Conservation (phyloP, 1,140 invertebrate species). For the Onthophagus taurus region DNA sequence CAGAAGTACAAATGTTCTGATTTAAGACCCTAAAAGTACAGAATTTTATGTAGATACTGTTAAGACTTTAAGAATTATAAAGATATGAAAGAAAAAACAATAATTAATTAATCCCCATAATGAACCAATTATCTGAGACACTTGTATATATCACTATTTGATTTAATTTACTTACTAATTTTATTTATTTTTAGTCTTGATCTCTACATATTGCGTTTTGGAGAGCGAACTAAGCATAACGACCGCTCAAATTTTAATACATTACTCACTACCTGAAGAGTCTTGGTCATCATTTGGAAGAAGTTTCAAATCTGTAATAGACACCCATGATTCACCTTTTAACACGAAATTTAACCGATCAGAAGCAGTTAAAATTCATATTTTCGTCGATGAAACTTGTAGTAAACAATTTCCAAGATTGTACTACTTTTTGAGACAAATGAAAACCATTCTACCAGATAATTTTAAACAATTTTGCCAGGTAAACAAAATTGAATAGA, state of each 20-base stretch:
- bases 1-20: conserved; percentile 6
- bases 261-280: conserved; percentile 26
- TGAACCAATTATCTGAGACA: neutral
- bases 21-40: neutral
- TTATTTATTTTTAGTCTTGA: conserved; percentile 27
- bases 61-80: neutral
- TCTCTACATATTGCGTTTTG: conserved; percentile 27
- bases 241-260: conserved; percentile 23
- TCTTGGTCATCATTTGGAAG: conserved; percentile 28
- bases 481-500: neutral
- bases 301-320: conserved; percentile 26
- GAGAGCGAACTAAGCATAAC: conserved; percentile 23
- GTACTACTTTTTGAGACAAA: conserved; percentile 6
- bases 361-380: conserved; percentile 16
- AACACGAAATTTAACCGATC: conserved; percentile 18
- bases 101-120: neutral
- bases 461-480: conserved; percentile 10
- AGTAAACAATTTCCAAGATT: conserved; percentile 15
- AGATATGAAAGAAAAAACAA: neutral
- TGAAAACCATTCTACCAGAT: conserved; percentile 4
- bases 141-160: neutral
- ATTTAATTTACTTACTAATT: no score
- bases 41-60: conserved; percentile 6
- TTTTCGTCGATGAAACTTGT: conserved; percentile 29
- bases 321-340: conserved; percentile 25